Conservation (phyloP, 2,113 vertebrate genomes). For the Zingel zingel region DNA sequence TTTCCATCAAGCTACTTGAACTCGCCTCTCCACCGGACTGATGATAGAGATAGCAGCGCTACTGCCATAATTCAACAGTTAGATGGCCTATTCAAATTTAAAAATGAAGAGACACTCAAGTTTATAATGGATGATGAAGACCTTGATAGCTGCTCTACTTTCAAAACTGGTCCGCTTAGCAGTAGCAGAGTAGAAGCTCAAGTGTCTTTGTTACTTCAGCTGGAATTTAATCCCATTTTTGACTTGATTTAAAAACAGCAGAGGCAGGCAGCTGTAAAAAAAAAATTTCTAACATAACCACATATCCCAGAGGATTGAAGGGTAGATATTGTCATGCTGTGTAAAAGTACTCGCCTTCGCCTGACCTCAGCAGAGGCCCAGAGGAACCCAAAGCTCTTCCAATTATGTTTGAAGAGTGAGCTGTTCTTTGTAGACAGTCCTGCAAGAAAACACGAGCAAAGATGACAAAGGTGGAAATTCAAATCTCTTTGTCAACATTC, state of each 20-base stretch:
- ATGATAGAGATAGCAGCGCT: constrained; percentile 1
- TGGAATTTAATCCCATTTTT: not conserved
- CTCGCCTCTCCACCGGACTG: not conserved
- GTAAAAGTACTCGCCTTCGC: constrained; percentile 56
- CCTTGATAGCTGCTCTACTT: not conserved
- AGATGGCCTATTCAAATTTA: not conserved
- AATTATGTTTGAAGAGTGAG: constrained; percentile 49
- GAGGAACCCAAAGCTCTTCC: constrained; percentile 26
- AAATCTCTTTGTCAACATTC: not conserved
- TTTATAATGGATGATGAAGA: constrained; percentile 19
- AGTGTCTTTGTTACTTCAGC: constrained; percentile 5
- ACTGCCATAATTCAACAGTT: constrained; percentile 1
- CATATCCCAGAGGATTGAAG: not conserved
- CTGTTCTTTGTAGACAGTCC: constrained; percentile 62
- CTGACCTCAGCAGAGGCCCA: constrained; percentile 61
- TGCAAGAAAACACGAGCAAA: constrained; percentile 28
- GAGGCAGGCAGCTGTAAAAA: constrained; percentile 1
- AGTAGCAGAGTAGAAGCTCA: not conserved
- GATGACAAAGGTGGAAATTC: not conserved
- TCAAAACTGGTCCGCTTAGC: not conserved
- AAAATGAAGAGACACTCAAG: constrained; percentile 12
- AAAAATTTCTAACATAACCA: not conserved
- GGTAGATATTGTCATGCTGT: not conserved
- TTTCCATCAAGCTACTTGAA: constrained; percentile 32
- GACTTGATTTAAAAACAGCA: not conserved